phyloP scores from a whole-genome alignment of 30 jellyfish, hydroid and myxozoan species.

The Cassiopea andromeda region DNA sequence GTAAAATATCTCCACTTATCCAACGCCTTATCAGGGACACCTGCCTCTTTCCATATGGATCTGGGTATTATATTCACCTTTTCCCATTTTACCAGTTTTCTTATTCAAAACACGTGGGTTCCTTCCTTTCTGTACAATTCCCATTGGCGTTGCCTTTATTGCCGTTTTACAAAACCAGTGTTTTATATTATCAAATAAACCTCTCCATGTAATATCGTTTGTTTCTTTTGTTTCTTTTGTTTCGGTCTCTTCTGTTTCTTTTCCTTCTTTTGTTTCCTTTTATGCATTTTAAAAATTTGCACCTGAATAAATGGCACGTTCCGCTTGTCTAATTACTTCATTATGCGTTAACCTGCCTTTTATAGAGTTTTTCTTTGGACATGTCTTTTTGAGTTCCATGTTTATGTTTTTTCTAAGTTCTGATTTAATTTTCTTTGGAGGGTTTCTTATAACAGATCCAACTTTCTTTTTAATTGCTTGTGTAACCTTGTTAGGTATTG shows the following conservation, averaged over 20 bases:
- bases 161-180: not conserved
- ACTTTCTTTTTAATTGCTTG: not conserved
- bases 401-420: not conserved
- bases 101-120: not conserved
- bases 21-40: not conserved
- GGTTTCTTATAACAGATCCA: not conserved
- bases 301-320: not conserved
- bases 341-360: not conserved
- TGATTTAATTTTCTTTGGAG: not conserved
- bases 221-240: not conserved
- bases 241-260: not conserved
- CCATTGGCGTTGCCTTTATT: not conserved
- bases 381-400: not conserved
- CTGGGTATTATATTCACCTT: not conserved
- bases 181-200: not conserved
- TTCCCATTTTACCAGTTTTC: not conserved
- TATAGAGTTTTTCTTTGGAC: not conserved
- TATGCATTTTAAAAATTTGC: conserved; percentile 1
- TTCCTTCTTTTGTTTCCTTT: not conserved
- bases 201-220: not conserved
- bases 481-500: not conserved
- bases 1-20: not conserved
- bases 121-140: not conserved
- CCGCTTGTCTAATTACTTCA: not conserved
- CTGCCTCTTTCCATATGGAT: not conserved